phyloP scores from a whole-genome alignment of 2,888 invertebrate species.

The Hirtodrosophila alboralis region DNA sequence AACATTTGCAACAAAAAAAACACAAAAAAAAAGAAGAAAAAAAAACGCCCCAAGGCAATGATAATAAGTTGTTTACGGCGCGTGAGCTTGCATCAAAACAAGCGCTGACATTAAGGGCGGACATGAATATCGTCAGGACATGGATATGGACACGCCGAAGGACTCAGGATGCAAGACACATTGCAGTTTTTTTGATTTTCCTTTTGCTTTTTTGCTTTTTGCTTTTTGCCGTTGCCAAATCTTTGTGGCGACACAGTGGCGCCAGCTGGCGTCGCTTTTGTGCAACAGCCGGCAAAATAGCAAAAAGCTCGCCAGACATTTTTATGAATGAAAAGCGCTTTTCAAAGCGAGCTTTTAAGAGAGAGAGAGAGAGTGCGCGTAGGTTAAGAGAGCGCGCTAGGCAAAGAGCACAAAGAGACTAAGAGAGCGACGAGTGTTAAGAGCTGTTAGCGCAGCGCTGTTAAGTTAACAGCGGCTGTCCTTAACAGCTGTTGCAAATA shows the following conservation, averaged over 20 bases:
- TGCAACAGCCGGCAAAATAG: constrained; percentile 46
- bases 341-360: constrained; percentile 48
- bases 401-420: no score
- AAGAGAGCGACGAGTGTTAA: no score
- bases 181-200: constrained; percentile 44
- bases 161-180: constrained; percentile 36
- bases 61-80: constrained; percentile 81
- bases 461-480: constrained; percentile 41
- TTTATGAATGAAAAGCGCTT: constrained; percentile 78
- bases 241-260: constrained; percentile 50
- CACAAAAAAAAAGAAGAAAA: constrained; percentile 3
- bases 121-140: constrained; percentile 61
- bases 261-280: constrained; percentile 69
- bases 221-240: constrained; percentile 3
- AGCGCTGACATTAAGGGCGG: constrained; percentile 80
- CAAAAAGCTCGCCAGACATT: constrained; percentile 72
- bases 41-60: constrained; percentile 56
- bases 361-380: constrained; percentile 1
- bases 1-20: constrained; percentile 3
- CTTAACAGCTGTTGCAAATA: constrained; percentile 59
- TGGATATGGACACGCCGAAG: constrained; percentile 15
- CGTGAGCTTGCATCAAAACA: constrained; percentile 80
- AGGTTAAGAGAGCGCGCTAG: constrained; percentile 15
- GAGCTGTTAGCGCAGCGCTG: constrained; percentile 20
- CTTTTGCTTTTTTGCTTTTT: constrained; percentile 17